These are phyloP conservation scores for Zoanthus solanderi DNA, from an alignment of 92 coral and sea anemone species.

Conservation along the genomic window DNA sequence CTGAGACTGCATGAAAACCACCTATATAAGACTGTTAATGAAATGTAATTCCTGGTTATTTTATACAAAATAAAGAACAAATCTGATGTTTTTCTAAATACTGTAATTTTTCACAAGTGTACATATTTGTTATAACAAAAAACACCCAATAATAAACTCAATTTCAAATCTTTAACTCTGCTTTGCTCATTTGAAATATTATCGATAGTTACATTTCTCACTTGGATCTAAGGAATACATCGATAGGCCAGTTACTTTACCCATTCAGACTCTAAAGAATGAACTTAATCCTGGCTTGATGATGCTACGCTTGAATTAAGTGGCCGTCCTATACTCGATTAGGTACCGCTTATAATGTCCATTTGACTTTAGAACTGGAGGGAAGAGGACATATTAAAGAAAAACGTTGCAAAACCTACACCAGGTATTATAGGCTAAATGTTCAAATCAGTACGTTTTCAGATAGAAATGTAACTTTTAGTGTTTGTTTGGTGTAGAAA, in stretches of 20 bases:
- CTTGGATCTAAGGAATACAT: neutral
- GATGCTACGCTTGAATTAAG: neutral
- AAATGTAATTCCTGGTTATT: conserved; percentile 8
- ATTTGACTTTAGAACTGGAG: too few species aligned
- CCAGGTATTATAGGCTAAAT: too few species aligned
- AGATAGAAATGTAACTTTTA: too few species aligned
- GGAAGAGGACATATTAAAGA: too few species aligned
- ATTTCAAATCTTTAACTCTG: neutral
- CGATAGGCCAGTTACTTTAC: neutral
- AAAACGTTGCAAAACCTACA: too few species aligned
- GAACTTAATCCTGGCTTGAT: neutral
- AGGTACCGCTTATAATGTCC: neutral
- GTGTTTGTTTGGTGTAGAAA: too few species aligned
- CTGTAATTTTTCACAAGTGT: conserved; percentile 10
- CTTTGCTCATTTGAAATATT: neutral
- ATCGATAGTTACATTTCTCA: neutral
- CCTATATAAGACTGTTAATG: neutral
- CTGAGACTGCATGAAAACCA: too few species aligned
- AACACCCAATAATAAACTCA: neutral
- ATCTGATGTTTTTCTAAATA: neutral
- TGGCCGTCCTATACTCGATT: neutral
- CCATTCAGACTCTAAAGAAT: neutral
- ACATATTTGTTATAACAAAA: conserved; percentile 7
- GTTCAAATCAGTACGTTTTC: too few species aligned
- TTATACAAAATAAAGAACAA: conserved; percentile 7